Base-by-base conservation (phyloP, 1,140 invertebrate genomes). In the Nephotettix cincticeps region DNA sequence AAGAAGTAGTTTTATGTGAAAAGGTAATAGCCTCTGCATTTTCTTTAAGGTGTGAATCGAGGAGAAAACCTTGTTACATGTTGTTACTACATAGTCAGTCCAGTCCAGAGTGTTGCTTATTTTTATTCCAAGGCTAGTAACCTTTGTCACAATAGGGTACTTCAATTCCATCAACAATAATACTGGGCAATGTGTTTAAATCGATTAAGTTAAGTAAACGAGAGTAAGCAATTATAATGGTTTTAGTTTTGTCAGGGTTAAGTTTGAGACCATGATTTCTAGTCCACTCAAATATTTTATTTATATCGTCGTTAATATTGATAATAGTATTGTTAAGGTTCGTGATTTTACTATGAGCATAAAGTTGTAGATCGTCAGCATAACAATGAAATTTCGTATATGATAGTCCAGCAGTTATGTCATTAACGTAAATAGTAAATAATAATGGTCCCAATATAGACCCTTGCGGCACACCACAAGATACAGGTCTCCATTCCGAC, bases 381-480 rank as follows among this genome's bases (percentile, higher is more conserved):
- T n/a, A n/a, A n/a, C 36, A 9, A 17, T 17, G 36, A 40, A 40
- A 40, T 17, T 40, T 40, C 6, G 6, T 9, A 17, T 40, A 40
- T 9, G 36, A 9, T 9, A 40, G 17, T 9, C 6, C 17, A 9
- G 36, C 6, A 40, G 36, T 40, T 40, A 40, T 40, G 29, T 64
- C 61, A n/a, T 64, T 64, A 4, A 29, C 61, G 27, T 64, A 64
- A 29, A 64, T 64, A 17, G 29, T 25, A 64, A 27, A 21, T 25
- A 64, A 27, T n/a, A 64, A n/a, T 2, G 61, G 61, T 6, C 61
- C 61, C 27, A 64, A 29, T 11, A 64, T 64, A 17, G 61, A 64
- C 17, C 61, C 61, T n/a, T 64, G 61, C 6, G 61, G 61, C 61
- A 64, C 61, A 17, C 61, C 61, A 29, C 17, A 64, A 14, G 27